Evolutionary conservation across 2,797 vertebrate genomes (phyloP).

Genomic region (Psittacula echo): DNA sequence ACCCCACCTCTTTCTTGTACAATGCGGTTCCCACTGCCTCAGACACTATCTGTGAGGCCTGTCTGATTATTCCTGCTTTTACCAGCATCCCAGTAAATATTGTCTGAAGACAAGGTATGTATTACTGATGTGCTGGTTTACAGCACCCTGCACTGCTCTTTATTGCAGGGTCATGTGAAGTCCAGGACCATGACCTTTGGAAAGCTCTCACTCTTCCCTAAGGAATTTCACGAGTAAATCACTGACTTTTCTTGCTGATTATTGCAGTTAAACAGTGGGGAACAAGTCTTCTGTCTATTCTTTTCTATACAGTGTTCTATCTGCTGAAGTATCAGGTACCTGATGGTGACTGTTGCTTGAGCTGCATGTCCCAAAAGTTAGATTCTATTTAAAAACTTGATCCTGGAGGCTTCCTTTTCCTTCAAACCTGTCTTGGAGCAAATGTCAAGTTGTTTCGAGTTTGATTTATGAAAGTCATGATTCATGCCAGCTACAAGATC

Average conservation of each 20-base stretch:
- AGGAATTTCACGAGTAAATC: neutral
- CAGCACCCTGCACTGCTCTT: neutral
- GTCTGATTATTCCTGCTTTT: constrained; percentile 4
- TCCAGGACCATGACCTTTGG: constrained; percentile 23
- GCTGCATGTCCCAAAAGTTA: neutral
- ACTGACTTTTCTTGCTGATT: neutral
- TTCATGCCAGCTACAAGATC: neutral
- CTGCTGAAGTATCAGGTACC: neutral
- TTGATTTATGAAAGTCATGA: neutral
- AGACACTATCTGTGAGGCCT: neutral
- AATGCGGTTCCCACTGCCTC: neutral
- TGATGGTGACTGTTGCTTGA: neutral
- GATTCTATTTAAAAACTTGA: neutral
- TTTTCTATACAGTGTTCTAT: rapidly evolving
- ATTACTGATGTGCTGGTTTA: neutral
- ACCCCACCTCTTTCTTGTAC: neutral
- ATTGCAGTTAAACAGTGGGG: neutral
- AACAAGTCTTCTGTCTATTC: neutral
- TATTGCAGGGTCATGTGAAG: neutral
- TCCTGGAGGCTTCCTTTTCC: neutral
- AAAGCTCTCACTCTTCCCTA: constrained; percentile 43
- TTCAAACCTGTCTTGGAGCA: neutral
- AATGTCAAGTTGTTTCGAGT: neutral
- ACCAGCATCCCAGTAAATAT: neutral
- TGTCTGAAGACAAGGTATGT: neutral